Conservation (phyloP, 2,113 vertebrate species). For the Microtus ochrogaster region DNA sequence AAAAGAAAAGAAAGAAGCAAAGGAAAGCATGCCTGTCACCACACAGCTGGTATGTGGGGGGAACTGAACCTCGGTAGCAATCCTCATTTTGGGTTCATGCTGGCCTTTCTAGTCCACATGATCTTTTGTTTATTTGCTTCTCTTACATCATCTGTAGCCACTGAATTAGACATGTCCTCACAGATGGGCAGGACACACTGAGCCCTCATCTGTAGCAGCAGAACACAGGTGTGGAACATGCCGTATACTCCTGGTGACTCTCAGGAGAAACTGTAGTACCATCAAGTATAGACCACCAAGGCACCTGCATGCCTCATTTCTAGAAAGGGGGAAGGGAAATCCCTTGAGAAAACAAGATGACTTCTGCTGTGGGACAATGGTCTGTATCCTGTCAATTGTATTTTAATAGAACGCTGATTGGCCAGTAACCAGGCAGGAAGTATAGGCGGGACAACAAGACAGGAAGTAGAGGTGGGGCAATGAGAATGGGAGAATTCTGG, state of each 20-base stretch:
- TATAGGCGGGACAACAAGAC: no score
- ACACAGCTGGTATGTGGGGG: background rate
- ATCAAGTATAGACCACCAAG: fast-evolving
- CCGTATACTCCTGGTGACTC: background rate
- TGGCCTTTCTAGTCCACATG: background rate
- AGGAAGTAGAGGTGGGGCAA: no score
- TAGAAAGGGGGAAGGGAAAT: background rate
- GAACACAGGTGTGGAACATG: background rate
- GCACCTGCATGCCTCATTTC: background rate
- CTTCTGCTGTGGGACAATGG: no score
- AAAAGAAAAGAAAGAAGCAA: fast-evolving
- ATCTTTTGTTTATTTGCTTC: background rate
- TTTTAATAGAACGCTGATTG: no score
- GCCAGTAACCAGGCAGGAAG: no score
- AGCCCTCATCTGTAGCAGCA: background rate
- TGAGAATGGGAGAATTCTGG: no score
- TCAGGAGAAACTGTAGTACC: background rate
- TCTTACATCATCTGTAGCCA: background rate
- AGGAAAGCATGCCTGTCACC: background rate
- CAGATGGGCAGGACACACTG: background rate
- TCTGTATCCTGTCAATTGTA: no score
- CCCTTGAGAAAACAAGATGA: background rate
- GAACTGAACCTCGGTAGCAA: background rate
- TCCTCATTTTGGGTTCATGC: background rate
- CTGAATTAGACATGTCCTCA: background rate